Conservation (phyloP, 1,140 invertebrate genomes). For the Anoplophora glabripennis region DNA sequence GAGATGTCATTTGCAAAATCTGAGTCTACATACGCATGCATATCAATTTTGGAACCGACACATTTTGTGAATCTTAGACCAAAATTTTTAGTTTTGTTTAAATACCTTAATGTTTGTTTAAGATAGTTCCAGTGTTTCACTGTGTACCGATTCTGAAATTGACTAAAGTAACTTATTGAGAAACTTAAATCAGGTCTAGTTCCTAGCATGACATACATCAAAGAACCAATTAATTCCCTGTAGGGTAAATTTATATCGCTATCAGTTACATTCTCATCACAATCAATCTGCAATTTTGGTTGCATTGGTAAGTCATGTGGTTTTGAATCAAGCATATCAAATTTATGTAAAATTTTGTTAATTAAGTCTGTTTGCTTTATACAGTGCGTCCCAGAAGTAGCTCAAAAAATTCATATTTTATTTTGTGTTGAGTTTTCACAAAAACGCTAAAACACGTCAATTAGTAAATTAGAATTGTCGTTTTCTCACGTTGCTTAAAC, state of each 20-base stretch:
- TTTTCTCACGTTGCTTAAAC: no score
- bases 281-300: conserved; percentile 30
- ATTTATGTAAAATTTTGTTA: conserved; percentile 19
- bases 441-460: no score
- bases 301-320: conserved; percentile 29
- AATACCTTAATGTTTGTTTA: conserved; percentile 47
- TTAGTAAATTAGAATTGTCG: no score
- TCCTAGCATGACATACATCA: conserved; percentile 47
- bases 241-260: conserved; percentile 33
- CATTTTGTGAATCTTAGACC: conserved; percentile 21
- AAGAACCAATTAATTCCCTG: conserved; percentile 42
- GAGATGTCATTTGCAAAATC: conserved; percentile 20
- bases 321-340: conserved; percentile 37
- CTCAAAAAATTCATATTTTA: no score
- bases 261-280: conserved; percentile 4
- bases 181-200: conserved; percentile 49
- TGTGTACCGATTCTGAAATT: conserved; percentile 41
- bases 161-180: conserved; percentile 41
- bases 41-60: conserved; percentile 11
- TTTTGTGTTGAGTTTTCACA: no score
- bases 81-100: conserved; percentile 38
- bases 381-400: no score
- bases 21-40: conserved; percentile 17
- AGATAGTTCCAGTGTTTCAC: conserved; percentile 42
- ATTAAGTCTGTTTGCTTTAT: conserved; percentile 12